These are phyloP conservation scores for Menidia beryllina DNA, from an alignment of 2,113 vertebrate species.

Conservation along the genomic window DNA sequence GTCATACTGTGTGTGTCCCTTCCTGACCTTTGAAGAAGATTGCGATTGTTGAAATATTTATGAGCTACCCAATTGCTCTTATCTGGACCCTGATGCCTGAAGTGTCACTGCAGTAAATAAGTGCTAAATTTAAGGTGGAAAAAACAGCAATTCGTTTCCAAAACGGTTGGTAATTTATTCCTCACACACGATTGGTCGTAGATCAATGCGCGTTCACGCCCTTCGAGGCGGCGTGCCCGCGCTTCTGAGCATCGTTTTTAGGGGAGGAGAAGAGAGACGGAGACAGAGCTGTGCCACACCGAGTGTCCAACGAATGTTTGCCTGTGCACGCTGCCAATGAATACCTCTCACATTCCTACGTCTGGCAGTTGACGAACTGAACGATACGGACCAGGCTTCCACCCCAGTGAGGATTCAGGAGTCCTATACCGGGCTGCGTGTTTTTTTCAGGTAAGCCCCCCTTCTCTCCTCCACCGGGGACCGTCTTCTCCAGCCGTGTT, in stretches of 20 bases:
- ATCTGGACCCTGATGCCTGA: background rate
- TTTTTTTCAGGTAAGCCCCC: constrained; percentile 68
- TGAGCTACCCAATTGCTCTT: background rate
- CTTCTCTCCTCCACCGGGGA: constrained; percentile 42
- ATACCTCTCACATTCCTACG: constrained; percentile 77
- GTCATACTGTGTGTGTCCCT: background rate
- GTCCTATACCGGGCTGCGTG: constrained; percentile 64
- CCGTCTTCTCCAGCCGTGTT: constrained; percentile 42
- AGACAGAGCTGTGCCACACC: constrained; percentile 53
- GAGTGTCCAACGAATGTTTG: constrained; percentile 75
- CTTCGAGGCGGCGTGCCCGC: constrained; percentile 65
- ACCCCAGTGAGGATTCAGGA: constrained; percentile 67
- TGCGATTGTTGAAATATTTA: constrained; percentile 2
- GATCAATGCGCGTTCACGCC: constrained; percentile 78
- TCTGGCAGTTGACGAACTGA: constrained; percentile 77
- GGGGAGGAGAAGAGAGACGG: constrained; percentile 49
- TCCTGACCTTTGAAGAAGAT: constrained; percentile 13
- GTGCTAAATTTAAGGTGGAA: constrained; percentile 16
- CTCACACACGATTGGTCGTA: constrained; percentile 73
- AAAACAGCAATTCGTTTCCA: constrained; percentile 38
- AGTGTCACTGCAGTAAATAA: constrained; percentile 17
- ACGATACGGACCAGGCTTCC: constrained; percentile 65
- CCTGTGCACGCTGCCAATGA: constrained; percentile 72
- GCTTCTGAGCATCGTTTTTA: constrained; percentile 74
- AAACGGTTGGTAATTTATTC: constrained; percentile 70